Conservation (phyloP, 2,113 vertebrate genomes). For the Macroglossus sobrinus region DNA sequence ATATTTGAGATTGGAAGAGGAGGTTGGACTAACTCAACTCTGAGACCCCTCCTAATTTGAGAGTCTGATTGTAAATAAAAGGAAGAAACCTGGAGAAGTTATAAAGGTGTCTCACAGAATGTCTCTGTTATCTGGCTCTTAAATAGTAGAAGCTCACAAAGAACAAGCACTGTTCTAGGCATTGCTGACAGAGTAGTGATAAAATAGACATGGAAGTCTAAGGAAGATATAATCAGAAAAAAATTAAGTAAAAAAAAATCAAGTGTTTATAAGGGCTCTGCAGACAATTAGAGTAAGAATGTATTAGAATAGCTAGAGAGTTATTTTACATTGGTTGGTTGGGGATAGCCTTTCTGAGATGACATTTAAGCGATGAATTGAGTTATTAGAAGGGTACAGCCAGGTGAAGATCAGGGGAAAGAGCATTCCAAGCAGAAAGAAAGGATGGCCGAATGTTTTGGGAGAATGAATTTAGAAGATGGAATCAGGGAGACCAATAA, state of each 20-base stretch:
- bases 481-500: neutral
- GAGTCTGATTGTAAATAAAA: neutral
- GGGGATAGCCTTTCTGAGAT: neutral
- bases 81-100: neutral
- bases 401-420: neutral
- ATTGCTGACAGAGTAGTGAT: neutral
- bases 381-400: neutral
- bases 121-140: neutral
- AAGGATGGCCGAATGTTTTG: neutral
- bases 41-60: neutral
- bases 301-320: neutral
- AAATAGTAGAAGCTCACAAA: neutral
- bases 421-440: slow-evolving; percentile 6
- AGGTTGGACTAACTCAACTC: neutral
- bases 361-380: neutral
- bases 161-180: neutral
- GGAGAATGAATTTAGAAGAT: neutral
- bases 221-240: neutral
- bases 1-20: neutral
- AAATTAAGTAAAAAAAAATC: neutral
- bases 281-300: neutral
- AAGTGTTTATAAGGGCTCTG: neutral
- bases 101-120: neutral
- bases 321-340: neutral
- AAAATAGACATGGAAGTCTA: neutral